phyloP scores from a whole-genome alignment of 2,888 invertebrate species.

The Camponotus fellah region DNA sequence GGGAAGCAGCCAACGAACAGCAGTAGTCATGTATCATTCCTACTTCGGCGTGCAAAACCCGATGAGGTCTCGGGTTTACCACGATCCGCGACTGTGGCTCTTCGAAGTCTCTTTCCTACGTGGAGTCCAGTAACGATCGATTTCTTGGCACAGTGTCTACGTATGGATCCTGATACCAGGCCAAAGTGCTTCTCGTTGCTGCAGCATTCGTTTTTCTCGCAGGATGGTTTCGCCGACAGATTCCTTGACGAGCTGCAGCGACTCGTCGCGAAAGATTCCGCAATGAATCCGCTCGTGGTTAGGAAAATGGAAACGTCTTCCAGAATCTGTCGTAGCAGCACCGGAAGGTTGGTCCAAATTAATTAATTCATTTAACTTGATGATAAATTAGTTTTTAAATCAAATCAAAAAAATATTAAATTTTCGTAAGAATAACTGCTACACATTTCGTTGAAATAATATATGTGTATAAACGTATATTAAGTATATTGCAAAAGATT shows the following conservation, averaged over 20 bases:
- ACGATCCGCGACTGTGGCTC: constrained; percentile 82
- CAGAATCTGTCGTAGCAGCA: constrained; percentile 75
- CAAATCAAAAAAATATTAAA: background rate
- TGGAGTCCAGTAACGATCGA: constrained; percentile 86
- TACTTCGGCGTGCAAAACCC: constrained; percentile 81
- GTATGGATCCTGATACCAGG: constrained; percentile 90
- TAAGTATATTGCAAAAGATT: background rate
- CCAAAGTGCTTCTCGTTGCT: constrained; percentile 89
- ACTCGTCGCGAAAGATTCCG: constrained; percentile 89
- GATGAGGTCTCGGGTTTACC: constrained; percentile 70
- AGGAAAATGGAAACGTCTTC: constrained; percentile 78
- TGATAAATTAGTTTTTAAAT: background rate
- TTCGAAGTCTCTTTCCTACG: constrained; percentile 83
- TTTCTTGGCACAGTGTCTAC: constrained; percentile 87
- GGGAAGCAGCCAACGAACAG: constrained; percentile 77
- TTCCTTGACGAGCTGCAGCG: constrained; percentile 90
- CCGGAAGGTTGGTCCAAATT: constrained; percentile 74
- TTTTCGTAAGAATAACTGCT: background rate
- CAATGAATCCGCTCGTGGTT: constrained; percentile 87
- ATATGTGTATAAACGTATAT: background rate
- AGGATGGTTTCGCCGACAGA: constrained; percentile 89
- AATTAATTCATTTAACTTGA: background rate
- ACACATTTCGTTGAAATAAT: background rate
- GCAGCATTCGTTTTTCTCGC: constrained; percentile 89
- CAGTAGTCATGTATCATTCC: constrained; percentile 71